Evolutionary conservation across 2,888 invertebrate species (phyloP).

Genomic region (Campopleginae sp.): DNA sequence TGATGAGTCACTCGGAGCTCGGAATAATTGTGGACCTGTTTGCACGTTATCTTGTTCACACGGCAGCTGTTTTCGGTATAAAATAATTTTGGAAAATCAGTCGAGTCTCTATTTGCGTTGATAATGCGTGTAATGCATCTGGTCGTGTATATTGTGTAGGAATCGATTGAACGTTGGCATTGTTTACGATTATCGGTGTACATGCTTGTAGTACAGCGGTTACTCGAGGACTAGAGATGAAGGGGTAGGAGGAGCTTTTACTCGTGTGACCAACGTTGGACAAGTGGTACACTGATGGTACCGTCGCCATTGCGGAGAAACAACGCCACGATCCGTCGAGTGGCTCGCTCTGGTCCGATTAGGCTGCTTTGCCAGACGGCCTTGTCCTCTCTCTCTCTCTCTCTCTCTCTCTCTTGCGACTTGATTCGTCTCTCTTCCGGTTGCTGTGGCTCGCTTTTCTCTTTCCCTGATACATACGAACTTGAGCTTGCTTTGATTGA

Average conservation of each 20-base stretch:
- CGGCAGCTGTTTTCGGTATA: not conserved
- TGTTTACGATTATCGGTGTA: slow-evolving; percentile 51
- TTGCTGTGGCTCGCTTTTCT: not conserved
- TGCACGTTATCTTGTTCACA: not conserved
- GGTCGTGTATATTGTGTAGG: slow-evolving; percentile 10
- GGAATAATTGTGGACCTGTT: not conserved
- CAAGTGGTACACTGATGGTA: slow-evolving; percentile 53
- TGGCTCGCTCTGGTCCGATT: slow-evolving; percentile 52
- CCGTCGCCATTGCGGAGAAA: slow-evolving; percentile 36
- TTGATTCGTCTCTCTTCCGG: not conserved
- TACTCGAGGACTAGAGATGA: slow-evolving; percentile 32
- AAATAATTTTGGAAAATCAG: slow-evolving; percentile 14
- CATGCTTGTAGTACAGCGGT: slow-evolving; percentile 56
- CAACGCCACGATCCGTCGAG: slow-evolving; percentile 50
- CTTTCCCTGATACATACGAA: slow-evolving; percentile 9
- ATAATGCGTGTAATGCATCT: slow-evolving; percentile 43
- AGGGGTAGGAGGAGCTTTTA: slow-evolving; percentile 13
- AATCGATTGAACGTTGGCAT: slow-evolving; percentile 51
- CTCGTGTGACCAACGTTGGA: slow-evolving; percentile 35
- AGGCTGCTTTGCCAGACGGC: slow-evolving; percentile 58
- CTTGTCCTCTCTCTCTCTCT: slow-evolving; percentile 13
- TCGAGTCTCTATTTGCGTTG: not conserved
- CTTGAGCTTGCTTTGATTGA: slow-evolving; percentile 42
- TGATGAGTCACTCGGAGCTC: not conserved
- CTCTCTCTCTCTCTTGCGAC: not conserved